phyloP scores from a whole-genome alignment of 2,797 vertebrate genomes.

The Chelon labrosus region DNA sequence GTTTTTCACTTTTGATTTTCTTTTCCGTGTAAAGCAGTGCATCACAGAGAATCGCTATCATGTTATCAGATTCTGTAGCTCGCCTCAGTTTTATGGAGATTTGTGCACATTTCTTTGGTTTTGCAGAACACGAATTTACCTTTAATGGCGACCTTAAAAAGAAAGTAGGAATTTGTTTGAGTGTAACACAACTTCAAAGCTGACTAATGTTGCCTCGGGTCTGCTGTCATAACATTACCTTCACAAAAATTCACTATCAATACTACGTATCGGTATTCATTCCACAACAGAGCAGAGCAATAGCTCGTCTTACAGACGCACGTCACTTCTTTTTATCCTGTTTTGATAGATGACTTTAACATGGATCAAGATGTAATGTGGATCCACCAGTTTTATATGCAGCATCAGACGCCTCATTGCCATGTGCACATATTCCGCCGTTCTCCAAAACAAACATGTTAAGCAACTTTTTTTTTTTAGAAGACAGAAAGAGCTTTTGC shows the following conservation, averaged over 20 bases:
- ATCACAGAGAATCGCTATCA: no score
- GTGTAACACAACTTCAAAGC: not conserved
- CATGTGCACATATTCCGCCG: constrained; percentile 28
- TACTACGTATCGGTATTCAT: constrained; percentile 5
- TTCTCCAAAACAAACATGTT: constrained; percentile 31
- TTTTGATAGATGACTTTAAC: constrained; percentile 1
- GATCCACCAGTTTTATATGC: constrained; percentile 38
- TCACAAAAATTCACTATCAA: constrained; percentile 6
- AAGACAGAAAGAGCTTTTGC: constrained; percentile 3
- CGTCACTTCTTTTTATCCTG: constrained; percentile 28
- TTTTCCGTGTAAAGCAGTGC: no score
- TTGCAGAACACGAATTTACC: not conserved
- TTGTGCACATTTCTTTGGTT: not conserved
- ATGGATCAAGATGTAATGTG: constrained; percentile 28
- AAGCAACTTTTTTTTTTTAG: constrained; percentile 15
- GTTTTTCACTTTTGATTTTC: not conserved
- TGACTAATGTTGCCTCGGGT: constrained; percentile 6
- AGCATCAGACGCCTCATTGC: constrained; percentile 34
- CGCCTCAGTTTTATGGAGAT: not conserved
- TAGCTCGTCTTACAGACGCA: constrained; percentile 8
- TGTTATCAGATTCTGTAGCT: not conserved
- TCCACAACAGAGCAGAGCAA: constrained; percentile 20
- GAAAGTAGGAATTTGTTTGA: no score
- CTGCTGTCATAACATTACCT: not conserved
- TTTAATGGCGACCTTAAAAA: no score